These are phyloP conservation scores for Daubentonia madagascariensis DNA, from an alignment of 2,113 vertebrate species.

Conservation along the genomic window DNA sequence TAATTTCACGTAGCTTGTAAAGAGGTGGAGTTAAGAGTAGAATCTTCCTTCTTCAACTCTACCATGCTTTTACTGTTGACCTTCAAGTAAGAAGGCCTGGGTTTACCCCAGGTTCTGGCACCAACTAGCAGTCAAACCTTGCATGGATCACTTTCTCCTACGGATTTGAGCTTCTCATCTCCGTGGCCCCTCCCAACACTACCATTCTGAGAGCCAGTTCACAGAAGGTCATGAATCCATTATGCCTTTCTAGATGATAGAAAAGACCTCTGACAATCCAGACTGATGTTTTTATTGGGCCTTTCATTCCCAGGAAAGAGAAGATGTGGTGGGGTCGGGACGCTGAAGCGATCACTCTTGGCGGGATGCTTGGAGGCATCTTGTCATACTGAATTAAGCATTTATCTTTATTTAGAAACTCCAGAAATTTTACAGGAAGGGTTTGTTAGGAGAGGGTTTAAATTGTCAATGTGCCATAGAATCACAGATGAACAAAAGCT, in stretches of 20 bases:
- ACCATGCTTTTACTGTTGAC: not conserved
- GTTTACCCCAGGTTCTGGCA: not conserved
- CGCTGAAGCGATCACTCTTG: not conserved
- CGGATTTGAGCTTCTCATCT: not conserved
- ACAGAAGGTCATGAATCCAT: not conserved
- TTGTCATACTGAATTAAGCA: constrained; percentile 62
- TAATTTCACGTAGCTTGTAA: not conserved
- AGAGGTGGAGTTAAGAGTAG: not conserved
- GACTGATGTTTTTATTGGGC: not conserved
- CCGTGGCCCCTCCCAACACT: not conserved
- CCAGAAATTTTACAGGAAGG: constrained; percentile 41
- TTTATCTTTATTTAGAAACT: constrained; percentile 66
- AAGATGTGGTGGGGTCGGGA: not conserved
- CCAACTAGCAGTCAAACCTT: not conserved
- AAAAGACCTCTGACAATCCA: not conserved
- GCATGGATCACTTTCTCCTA: not conserved
- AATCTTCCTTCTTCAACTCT: not conserved
- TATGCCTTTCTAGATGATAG: not conserved
- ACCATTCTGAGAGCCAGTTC: not conserved
- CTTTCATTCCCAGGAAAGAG: constrained; percentile 9
- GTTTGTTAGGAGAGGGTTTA: constrained; percentile 46
- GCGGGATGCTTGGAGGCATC: constrained; percentile 42
- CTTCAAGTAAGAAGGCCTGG: not conserved
- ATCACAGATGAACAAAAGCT: constrained; percentile 36
- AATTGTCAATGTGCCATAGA: constrained; percentile 32